Percentiles rank a stretch among this genome's conserved stretches.
Conservation (phyloP, 2,797 vertebrate species). For the Denticeps clupeoides region DNA sequence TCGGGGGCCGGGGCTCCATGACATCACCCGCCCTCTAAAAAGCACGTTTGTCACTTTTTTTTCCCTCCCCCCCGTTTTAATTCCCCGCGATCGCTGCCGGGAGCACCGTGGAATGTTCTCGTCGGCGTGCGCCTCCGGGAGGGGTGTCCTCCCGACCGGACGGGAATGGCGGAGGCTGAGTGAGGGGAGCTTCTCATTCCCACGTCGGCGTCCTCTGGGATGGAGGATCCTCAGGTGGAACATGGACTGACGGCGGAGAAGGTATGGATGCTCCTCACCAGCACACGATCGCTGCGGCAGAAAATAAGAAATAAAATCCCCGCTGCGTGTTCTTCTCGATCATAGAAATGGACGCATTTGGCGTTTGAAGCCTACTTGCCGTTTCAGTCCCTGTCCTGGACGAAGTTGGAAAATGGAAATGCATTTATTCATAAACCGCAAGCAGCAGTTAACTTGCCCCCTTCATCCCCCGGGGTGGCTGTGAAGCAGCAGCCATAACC, state of each 20-base stretch:
- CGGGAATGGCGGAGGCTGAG: slow-evolving; percentile 48
- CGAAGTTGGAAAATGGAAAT: no score
- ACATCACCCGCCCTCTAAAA: slow-evolving; percentile 46
- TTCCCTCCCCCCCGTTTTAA: no score
- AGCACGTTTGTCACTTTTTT: slow-evolving; percentile 7
- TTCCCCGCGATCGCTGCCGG: slow-evolving; percentile 8
- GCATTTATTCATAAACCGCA: no score
- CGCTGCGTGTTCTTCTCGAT: no score
- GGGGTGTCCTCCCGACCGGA: slow-evolving; percentile 28
- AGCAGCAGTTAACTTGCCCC: no score
- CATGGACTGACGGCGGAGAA: slow-evolving; percentile 44
- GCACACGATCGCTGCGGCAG: slow-evolving; percentile 3
- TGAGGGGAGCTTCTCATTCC: slow-evolving; percentile 34
- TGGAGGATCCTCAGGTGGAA: slow-evolving; percentile 54
- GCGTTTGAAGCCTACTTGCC: no score
- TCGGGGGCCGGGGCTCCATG: slow-evolving; percentile 44
- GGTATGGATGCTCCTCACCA: slow-evolving; percentile 34
- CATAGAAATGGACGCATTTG: no score
- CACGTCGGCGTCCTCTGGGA: slow-evolving; percentile 26
- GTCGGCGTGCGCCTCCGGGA: slow-evolving; percentile 35
- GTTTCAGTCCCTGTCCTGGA: no score
- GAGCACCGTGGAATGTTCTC: slow-evolving; percentile 12
- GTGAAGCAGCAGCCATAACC: no score
- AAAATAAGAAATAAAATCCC: no score
- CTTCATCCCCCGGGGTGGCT: no score